Evolutionary conservation across 1,140 invertebrate species (phyloP).

Genomic region (Maniola jurtina): DNA sequence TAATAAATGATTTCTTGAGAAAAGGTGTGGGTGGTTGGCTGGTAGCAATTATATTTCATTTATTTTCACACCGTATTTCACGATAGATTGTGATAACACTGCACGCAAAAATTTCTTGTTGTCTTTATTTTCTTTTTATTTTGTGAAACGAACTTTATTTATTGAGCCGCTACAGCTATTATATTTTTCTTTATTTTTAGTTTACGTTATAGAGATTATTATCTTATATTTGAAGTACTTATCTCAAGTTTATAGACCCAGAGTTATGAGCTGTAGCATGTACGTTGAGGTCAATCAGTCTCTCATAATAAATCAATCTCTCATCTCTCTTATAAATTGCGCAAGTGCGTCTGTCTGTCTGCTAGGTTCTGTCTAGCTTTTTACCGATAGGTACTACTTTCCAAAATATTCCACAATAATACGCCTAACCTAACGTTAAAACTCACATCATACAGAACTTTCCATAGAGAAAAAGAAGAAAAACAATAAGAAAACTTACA

Average conservation of each 20-base stretch:
- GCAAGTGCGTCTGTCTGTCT: too few relatives aligned
- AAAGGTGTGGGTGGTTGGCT: slow-evolving; percentile 1
- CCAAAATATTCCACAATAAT: not conserved
- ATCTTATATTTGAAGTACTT: too few relatives aligned
- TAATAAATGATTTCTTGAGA: slow-evolving; percentile 7
- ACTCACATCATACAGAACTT: not conserved
- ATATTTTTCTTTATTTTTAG: not conserved
- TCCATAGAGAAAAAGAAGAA: slow-evolving; percentile 1
- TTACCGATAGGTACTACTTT: not conserved
- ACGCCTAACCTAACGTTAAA: not conserved
- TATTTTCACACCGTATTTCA: slow-evolving; percentile 9
- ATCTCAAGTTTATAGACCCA: too few relatives aligned
- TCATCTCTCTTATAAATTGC: too few relatives aligned
- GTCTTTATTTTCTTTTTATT: not conserved
- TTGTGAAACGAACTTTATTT: not conserved
- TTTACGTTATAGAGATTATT: not conserved
- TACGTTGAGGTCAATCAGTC: too few relatives aligned
- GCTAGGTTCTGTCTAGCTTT: too few relatives aligned
- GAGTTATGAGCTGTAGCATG: too few relatives aligned
- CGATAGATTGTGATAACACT: not conserved
- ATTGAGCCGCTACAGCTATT: too few relatives aligned
- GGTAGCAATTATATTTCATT: slow-evolving; percentile 13
- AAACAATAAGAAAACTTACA: slow-evolving; percentile 14
- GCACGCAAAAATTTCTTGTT: not conserved
- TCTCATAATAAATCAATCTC: too few relatives aligned